Base-by-base conservation (phyloP, 2,888 invertebrate genomes). In the Caenorhabditis sp. region DNA sequence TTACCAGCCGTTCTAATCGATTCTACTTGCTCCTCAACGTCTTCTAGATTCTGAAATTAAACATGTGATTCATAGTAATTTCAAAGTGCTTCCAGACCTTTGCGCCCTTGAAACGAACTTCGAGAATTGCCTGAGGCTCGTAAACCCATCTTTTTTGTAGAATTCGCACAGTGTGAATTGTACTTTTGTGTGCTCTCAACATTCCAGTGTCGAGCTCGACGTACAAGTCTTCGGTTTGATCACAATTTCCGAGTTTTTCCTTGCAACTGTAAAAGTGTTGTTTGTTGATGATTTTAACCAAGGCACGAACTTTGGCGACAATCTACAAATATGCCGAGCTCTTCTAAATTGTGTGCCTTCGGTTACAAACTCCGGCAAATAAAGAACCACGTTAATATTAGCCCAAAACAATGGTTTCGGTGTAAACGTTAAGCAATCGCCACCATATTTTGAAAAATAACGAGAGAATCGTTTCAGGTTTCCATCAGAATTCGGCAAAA, bases 131-230 rank as follows among this genome's bases (percentile, higher is more conserved):
- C 0, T 47, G 28, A 0, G 62, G 47, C 0, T 50, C 20, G n/a
- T 9, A 5, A 2, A 61, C 72, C 26, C 56, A 65, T 20, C 18
- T 18, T 1, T 58, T 44, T 1, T 53, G 56, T 35, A 72, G 32
- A 18, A 20, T 6, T 22, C 44, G 11, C 0, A 65, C 56, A 0
- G 35, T 56, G 9, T 13, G 13, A 0, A 15, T 4, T 1, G 5
- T 13, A 20, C 47, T 47, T 28, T 18, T 32, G 32, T 40, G 32
- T 9, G 13, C 18, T 20, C 64, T 9, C 11, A 72, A 37, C 56
- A 24, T 58, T 47, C 72, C 72, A 2, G 72, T 55, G 18, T 72
- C 72, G 0, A 72, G n/a, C 22, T 72, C 72, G 0, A 72, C 6
- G 20, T 35, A 68, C 47, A 68, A 32, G 18, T 68, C 44, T n/a